phyloP scores from a whole-genome alignment of 1,140 invertebrate species.

The Riptortus pedestris region DNA sequence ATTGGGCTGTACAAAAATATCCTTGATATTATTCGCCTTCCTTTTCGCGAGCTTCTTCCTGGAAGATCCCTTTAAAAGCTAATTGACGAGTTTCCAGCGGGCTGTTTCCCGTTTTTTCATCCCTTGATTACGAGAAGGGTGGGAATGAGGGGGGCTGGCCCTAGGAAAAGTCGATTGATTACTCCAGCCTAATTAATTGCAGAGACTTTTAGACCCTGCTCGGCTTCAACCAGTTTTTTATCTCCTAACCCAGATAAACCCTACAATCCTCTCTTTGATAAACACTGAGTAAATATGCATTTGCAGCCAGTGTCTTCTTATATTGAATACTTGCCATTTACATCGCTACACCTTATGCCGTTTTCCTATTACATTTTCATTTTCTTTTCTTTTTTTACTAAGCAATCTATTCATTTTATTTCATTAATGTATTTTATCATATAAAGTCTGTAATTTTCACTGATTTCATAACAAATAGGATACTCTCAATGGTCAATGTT shows the following conservation, averaged over 20 bases:
- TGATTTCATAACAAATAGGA: too few species aligned
- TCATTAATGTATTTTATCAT: too few species aligned
- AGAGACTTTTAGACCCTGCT: neutral
- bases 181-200: neutral
- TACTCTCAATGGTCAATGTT: too few species aligned
- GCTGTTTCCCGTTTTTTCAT: neutral
- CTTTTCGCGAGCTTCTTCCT: neutral
- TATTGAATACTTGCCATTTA: neutral
- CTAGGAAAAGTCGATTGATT: slow-evolving; percentile 4
- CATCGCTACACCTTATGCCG: neutral
- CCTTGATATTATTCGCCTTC: neutral
- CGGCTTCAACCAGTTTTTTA: neutral
- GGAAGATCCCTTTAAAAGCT: neutral
- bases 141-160: too few species aligned
- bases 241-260: neutral
- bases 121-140: slow-evolving; percentile 1
- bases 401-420: too few species aligned
- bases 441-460: too few species aligned
- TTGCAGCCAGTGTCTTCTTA: neutral
- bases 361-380: neutral
- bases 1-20: too few species aligned
- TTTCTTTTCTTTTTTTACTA: too few species aligned
- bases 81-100: slow-evolving; percentile 7
- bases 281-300: neutral
- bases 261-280: neutral